Evolutionary conservation across 1,140 invertebrate species (phyloP).

Genomic region (Ceratoteleas bidentatus): DNA sequence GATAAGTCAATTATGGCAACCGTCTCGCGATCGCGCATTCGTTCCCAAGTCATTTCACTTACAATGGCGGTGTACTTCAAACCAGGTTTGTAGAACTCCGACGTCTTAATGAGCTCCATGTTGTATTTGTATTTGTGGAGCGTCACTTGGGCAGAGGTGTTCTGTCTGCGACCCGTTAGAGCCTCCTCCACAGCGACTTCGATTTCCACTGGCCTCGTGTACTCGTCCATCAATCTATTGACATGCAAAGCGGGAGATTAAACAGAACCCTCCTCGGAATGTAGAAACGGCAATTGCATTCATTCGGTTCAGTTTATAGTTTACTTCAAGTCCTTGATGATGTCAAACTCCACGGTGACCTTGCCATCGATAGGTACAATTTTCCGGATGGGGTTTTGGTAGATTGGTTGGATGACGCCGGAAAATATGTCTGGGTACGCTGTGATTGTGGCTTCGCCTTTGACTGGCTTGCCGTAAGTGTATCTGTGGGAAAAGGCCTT

Average conservation of each 20-base stretch:
- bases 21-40: background rate
- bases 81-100: constrained; percentile 93
- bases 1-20: background rate
- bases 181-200: no score
- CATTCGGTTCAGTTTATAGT: constrained; percentile 1
- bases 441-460: constrained; percentile 89
- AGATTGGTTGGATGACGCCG: constrained; percentile 89
- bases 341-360: constrained; percentile 88
- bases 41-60: constrained; percentile 72
- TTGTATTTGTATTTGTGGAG: constrained; percentile 91
- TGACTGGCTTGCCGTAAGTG: constrained; percentile 91
- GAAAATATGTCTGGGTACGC: constrained; percentile 90
- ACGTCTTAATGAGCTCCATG: constrained; percentile 90
- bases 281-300: background rate
- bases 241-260: background rate
- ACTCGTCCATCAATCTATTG: no score
- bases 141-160: constrained; percentile 87
- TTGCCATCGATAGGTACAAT: constrained; percentile 91
- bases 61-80: constrained; percentile 91
- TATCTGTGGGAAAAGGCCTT: constrained; percentile 80
- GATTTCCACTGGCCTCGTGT: no score
- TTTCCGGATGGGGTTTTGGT: constrained; percentile 88
- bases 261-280: background rate
- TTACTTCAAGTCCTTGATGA: constrained; percentile 85
- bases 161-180: no score